These are phyloP conservation scores for Hypselothyrea guttata DNA, from an alignment of 2,888 invertebrate genomes.

Conservation along the genomic window DNA sequence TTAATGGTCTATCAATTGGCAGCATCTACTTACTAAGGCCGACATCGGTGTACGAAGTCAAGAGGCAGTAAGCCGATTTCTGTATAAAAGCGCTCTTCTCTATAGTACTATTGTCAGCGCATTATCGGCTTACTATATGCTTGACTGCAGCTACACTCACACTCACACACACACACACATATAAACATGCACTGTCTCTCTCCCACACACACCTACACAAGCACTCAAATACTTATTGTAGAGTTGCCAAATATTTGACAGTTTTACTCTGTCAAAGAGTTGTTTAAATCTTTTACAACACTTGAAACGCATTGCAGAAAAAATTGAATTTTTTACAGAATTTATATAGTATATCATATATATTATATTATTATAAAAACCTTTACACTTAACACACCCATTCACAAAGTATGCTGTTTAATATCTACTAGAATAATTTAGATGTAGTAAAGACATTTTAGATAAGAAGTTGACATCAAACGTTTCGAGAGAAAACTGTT, in stretches of 20 bases:
- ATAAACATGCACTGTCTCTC: neutral
- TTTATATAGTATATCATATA: neutral
- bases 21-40: conserved; percentile 59
- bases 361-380: no score
- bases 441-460: no score
- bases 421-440: no score
- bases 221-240: conserved; percentile 10
- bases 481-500: no score
- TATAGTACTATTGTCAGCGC: conserved; percentile 64
- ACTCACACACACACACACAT: conserved; percentile 11
- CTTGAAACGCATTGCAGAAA: no score
- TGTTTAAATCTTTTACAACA: neutral
- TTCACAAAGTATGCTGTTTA: no score
- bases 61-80: conserved; percentile 65
- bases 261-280: neutral
- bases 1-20: conserved; percentile 50
- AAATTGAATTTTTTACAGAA: no score
- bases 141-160: conserved; percentile 48
- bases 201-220: conserved; percentile 3
- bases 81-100: conserved; percentile 44
- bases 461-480: no score
- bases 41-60: conserved; percentile 65
- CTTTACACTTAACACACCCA: no score
- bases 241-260: no score
- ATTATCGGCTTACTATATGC: conserved; percentile 69